These are phyloP conservation scores for Enteromius radiatus DNA, from an alignment of 2,797 vertebrate genomes.

Conservation along the genomic window DNA sequence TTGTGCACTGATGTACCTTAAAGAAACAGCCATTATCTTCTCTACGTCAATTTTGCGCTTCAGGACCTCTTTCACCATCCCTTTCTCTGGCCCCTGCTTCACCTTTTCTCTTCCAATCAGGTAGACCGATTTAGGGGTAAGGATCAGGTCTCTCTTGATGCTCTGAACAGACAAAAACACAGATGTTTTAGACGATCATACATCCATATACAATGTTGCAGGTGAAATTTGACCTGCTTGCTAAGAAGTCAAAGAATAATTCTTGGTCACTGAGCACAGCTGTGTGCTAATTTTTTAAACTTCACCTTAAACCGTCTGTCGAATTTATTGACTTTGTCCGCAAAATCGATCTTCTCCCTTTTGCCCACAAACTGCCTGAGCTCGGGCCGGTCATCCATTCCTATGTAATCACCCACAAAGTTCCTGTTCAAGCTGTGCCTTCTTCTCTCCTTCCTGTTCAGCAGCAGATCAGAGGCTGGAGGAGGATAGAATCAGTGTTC, in stretches of 20 bases:
- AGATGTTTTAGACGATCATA: slow-evolving; percentile 2
- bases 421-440: slow-evolving; percentile 97
- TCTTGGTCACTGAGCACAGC: not conserved
- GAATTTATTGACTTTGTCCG: slow-evolving; percentile 93
- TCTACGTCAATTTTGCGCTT: slow-evolving; percentile 92
- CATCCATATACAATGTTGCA: not conserved
- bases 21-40: slow-evolving; percentile 88
- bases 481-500: slow-evolving; percentile 21
- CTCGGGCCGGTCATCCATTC: slow-evolving; percentile 94
- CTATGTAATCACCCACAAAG: slow-evolving; percentile 96
- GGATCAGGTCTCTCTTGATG: slow-evolving; percentile 93
- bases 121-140: slow-evolving; percentile 93
- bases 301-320: slow-evolving; percentile 94
- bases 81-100: slow-evolving; percentile 95
- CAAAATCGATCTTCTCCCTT: slow-evolving; percentile 96
- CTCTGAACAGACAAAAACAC: slow-evolving; percentile 71
- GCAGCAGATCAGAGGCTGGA: slow-evolving; percentile 91
- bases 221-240: not conserved
- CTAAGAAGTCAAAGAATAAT: not conserved
- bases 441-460: slow-evolving; percentile 95
- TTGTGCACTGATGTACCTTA: slow-evolving; percentile 81
- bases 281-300: not conserved
- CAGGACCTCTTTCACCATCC: slow-evolving; percentile 91
- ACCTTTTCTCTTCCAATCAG: slow-evolving; percentile 95
- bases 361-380: slow-evolving; percentile 94